phyloP scores from a whole-genome alignment of 2,888 invertebrate species.

The Chrysomela aeneicollis region DNA sequence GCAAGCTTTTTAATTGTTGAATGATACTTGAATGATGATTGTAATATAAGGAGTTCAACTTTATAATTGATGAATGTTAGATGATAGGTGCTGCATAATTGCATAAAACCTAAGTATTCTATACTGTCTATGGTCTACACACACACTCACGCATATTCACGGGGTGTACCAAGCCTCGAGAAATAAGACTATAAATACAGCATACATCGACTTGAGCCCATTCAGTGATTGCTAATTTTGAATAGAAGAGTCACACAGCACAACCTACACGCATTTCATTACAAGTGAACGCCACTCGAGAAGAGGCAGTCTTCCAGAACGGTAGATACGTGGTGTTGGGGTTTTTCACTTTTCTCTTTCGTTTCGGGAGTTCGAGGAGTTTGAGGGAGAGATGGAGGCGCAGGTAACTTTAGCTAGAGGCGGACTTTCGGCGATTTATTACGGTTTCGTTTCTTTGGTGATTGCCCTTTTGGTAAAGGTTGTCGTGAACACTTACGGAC shows the following conservation, averaged over 20 bases:
- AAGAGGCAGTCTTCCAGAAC: background rate
- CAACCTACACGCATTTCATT: conserved; percentile 18
- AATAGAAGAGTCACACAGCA: conserved; percentile 33
- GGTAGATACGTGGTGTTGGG: background rate
- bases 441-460: conserved; percentile 55
- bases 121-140: background rate
- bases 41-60: too few relatives aligned
- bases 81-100: too few relatives aligned
- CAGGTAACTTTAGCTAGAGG: conserved; percentile 57
- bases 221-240: conserved; percentile 52
- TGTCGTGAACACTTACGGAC: conserved; percentile 55
- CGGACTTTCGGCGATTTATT: conserved; percentile 55
- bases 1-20: too few relatives aligned
- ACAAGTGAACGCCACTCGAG: conserved; percentile 12
- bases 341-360: background rate
- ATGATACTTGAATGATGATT: too few relatives aligned
- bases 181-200: conserved; percentile 57
- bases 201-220: conserved; percentile 50
- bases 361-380: conserved; percentile 17
- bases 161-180: conserved; percentile 55
- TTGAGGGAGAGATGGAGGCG: conserved; percentile 49
- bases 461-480: conserved; percentile 57
- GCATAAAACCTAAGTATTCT: too few relatives aligned
- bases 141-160: conserved; percentile 10
- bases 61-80: too few relatives aligned